A percentile compares a stretch with the other conserved stretches of the same genome.
These are phyloP conservation scores for Pagetopsis macropterus DNA, from an alignment of 2,797 vertebrate genomes.

Conservation along the genomic window DNA sequence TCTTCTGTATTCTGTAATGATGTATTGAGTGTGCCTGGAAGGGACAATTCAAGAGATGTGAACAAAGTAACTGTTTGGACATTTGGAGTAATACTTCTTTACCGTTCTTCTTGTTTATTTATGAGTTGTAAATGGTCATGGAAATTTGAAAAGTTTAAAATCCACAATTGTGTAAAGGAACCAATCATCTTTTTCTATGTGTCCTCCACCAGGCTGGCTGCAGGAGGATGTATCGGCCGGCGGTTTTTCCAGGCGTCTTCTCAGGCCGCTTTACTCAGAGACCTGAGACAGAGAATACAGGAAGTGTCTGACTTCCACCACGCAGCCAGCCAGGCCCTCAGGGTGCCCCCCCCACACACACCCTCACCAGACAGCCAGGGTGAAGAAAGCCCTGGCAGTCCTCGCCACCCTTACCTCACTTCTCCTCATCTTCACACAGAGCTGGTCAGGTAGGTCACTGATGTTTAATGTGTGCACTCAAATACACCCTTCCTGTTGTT, in stretches of 20 bases:
- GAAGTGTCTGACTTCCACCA: constrained; percentile 97
- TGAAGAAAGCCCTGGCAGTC: constrained; percentile 64
- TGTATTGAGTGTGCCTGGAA: too few species aligned
- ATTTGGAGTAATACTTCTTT: too few species aligned
- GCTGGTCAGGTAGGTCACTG: constrained; percentile 88
- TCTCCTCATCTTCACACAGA: constrained; percentile 94
- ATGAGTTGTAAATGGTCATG: too few species aligned
- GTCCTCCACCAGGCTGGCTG: constrained; percentile 84
- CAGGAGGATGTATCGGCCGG: constrained; percentile 92
- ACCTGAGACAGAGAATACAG: constrained; percentile 89
- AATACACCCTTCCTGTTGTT: constrained; percentile 3
- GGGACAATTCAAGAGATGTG: too few species aligned
- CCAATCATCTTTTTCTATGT: background rate
- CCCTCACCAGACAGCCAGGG: constrained; percentile 74
- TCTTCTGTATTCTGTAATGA: too few species aligned
- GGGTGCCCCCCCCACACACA: constrained; percentile 79
- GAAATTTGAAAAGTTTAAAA: too few species aligned
- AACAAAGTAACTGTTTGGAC: too few species aligned
- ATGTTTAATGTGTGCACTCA: background rate
- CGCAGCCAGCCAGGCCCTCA: constrained; percentile 91
- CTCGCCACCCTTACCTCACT: constrained; percentile 79
- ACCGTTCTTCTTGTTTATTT: too few species aligned
- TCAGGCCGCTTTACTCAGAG: constrained; percentile 85
- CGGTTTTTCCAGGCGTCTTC: constrained; percentile 90
- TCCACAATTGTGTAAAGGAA: too few species aligned